Conservation (phyloP, 2,888 invertebrate species). For the Chromoteleia sp. region DNA sequence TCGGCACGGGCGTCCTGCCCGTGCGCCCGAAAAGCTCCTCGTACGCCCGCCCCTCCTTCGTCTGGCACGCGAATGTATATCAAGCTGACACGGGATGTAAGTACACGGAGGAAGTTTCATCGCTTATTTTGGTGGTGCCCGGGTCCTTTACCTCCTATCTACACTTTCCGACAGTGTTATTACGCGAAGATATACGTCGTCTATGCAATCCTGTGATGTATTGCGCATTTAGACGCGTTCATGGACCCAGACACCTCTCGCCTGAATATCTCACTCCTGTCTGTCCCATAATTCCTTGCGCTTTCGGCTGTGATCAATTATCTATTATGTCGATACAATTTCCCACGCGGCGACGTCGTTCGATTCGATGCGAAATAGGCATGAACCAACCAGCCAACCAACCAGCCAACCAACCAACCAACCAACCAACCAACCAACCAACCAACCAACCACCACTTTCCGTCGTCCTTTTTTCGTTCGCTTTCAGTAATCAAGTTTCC, state of each 20-base stretch:
- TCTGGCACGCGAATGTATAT: slow-evolving; percentile 66
- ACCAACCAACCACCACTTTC: too few relatives aligned
- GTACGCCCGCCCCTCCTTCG: slow-evolving; percentile 27
- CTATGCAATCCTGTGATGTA: slow-evolving; percentile 81
- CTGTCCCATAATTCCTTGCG: slow-evolving; percentile 64
- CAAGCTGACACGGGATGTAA: slow-evolving; percentile 71
- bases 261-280: slow-evolving; percentile 48
- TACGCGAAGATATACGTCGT: slow-evolving; percentile 78
- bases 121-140: slow-evolving; percentile 73
- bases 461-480: background rate
- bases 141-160: slow-evolving; percentile 58
- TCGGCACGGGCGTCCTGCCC: slow-evolving; percentile 26
- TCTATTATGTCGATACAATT: slow-evolving; percentile 44
- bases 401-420: too few relatives aligned
- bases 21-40: slow-evolving; percentile 16
- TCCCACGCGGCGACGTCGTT: background rate
- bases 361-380: slow-evolving; percentile 1
- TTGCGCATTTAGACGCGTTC: slow-evolving; percentile 78
- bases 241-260: slow-evolving; percentile 74
- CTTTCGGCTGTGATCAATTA: slow-evolving; percentile 49
- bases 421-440: too few relatives aligned
- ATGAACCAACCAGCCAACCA: too few relatives aligned
- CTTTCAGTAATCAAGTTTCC: slow-evolving; percentile 21
- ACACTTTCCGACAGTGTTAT: slow-evolving; percentile 71
- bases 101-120: slow-evolving; percentile 71